phyloP scores from a whole-genome alignment of 2,797 vertebrate species.

The Perodicticus potto region DNA sequence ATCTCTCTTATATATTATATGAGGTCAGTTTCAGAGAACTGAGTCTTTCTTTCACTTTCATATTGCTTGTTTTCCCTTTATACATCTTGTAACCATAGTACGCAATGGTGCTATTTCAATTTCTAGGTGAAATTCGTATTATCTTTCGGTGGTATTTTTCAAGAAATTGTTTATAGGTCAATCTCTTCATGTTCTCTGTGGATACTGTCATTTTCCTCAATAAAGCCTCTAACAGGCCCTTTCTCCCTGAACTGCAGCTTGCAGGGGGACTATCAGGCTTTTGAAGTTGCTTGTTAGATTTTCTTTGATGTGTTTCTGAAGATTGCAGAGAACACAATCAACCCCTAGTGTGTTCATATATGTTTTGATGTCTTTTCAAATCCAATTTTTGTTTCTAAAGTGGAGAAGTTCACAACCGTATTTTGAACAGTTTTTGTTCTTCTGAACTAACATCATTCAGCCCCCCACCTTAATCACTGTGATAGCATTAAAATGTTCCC shows the following conservation, averaged over 20 bases:
- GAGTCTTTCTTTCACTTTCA: neutral
- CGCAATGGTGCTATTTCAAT: slow-evolving; percentile 61
- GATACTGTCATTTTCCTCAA: slow-evolving; percentile 77
- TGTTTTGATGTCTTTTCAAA: slow-evolving; percentile 82
- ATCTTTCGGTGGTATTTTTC: slow-evolving; percentile 67
- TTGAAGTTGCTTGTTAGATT: slow-evolving; percentile 82
- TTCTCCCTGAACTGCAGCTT: slow-evolving; percentile 61
- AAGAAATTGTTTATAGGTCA: slow-evolving; percentile 80
- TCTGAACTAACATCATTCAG: slow-evolving; percentile 58
- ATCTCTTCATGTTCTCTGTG: slow-evolving; percentile 49
- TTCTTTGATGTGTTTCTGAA: slow-evolving; percentile 82
- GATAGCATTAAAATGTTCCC: neutral
- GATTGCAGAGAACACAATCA: slow-evolving; percentile 78
- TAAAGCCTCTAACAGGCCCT: slow-evolving; percentile 65
- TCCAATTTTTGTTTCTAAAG: slow-evolving; percentile 78
- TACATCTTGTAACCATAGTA: neutral
- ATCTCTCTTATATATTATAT: neutral
- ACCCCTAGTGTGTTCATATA: slow-evolving; percentile 77
- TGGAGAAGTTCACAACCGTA: slow-evolving; percentile 65
- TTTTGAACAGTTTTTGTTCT: slow-evolving; percentile 64
- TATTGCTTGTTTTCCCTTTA: slow-evolving; percentile 34
- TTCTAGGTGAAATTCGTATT: slow-evolving; percentile 76
- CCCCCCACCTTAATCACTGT: neutral
- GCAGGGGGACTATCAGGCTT: slow-evolving; percentile 75
- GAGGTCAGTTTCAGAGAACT: neutral